These are phyloP conservation scores for Elaphurus davidianus DNA, from an alignment of 2,113 vertebrate species.

Conservation along the genomic window DNA sequence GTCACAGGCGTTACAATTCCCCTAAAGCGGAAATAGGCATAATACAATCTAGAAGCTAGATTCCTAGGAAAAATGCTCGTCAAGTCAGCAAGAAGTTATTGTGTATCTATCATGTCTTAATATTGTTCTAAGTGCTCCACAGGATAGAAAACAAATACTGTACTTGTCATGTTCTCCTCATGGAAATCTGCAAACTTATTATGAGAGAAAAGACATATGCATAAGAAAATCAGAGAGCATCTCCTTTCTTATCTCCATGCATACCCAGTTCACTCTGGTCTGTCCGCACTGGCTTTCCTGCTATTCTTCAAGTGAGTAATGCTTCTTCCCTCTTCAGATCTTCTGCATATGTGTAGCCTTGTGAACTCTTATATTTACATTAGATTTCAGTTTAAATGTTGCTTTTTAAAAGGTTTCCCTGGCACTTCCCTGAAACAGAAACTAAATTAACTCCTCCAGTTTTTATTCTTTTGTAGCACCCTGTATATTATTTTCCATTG, in stretches of 20 bases:
- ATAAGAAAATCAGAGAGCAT: neutral
- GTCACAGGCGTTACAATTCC: neutral
- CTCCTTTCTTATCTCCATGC: neutral
- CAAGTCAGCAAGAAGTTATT: constrained; percentile 53
- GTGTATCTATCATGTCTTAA: constrained; percentile 41
- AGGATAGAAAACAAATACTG: constrained; percentile 45
- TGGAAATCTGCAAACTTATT: constrained; percentile 20
- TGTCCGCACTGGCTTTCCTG: neutral
- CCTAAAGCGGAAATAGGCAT: constrained; percentile 26
- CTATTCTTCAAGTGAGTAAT: neutral
- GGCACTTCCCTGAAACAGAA: neutral
- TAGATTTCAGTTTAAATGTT: constrained; percentile 21
- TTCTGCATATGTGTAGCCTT: neutral
- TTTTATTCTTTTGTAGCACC: neutral
- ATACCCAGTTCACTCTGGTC: neutral
- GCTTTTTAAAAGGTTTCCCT: neutral
- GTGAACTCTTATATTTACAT: neutral
- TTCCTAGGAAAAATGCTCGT: constrained; percentile 29
- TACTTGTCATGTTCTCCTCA: neutral
- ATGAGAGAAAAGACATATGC: neutral
- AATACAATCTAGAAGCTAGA: constrained; percentile 50
- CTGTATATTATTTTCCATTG: neutral
- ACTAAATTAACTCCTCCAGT: neutral
- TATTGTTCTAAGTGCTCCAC: constrained; percentile 21
- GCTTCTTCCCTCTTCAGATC: neutral